Evolutionary conservation across 2,113 vertebrate species (phyloP), one percentile per base, ranked within the genome.

Genomic region (Xiphorhynchus elegans): DNA sequence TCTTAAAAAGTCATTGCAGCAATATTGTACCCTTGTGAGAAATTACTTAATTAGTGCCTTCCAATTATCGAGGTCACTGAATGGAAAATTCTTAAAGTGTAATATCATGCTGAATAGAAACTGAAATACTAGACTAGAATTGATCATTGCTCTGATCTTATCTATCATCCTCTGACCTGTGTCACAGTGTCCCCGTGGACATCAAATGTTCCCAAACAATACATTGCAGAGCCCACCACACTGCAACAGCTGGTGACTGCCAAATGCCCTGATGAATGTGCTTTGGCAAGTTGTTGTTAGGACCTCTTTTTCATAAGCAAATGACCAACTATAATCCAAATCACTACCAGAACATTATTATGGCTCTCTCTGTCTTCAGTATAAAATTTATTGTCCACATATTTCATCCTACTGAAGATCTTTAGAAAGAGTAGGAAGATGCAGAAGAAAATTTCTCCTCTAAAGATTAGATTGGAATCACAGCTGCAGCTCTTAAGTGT

Each of bases 1-100:
- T 46, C 44, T 89, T 78, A 72, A 91, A 62, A 89, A 68, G 11
- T 40, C 31, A 44, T 77, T 56, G 64, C 60, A 68, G 74, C 75
- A 89, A 87, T 84, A 89, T 31, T 60, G 47, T 72, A 84, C 53
- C 69, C 39, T 44, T 68, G 44, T 87, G 87, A 95, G 87, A 95
- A 87, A 95, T 92, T 67, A 75, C 73, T 84, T 93, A 88, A 84
- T 90, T 94, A 87, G 53, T 73, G 50, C 44, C 64, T 86, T 58
- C 75, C 66, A 88, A 92, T 85, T 93, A 86, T 33, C 53, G 56
- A 90, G 63, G 79, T 74, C 8, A 8, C 67, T 70, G 75, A 79
- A 69, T 53, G 82, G 88, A 92, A 95, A 84, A 87, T 56, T 83
- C 58, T 85, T 0, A 39, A 74, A 63, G 37, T 85, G 74, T 59